A percentile compares a stretch with the other conserved stretches of the same genome.
Conservation (phyloP, 2,113 vertebrate genomes). For the Pipra filicauda region DNA sequence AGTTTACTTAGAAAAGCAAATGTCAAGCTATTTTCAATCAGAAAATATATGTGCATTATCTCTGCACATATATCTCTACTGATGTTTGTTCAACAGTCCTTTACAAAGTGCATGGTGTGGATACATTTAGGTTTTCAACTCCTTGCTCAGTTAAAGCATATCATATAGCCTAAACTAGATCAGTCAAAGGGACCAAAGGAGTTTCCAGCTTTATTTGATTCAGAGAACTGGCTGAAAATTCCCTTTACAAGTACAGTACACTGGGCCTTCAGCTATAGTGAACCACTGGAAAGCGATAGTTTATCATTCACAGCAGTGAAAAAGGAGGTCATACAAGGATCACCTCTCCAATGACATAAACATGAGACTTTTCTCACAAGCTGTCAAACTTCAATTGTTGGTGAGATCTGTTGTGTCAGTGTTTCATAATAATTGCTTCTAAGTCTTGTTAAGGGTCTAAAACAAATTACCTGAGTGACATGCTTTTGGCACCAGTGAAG, state of each 20-base stretch:
- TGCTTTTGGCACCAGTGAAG: constrained; percentile 50
- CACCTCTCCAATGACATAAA: constrained; percentile 63
- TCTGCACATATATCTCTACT: not conserved
- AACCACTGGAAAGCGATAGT: constrained; percentile 7
- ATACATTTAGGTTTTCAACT: not conserved
- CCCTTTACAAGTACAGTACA: not conserved
- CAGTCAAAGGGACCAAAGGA: constrained; percentile 21
- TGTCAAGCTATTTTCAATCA: not conserved
- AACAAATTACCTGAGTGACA: constrained; percentile 65
- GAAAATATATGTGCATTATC: not conserved
- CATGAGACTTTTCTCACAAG: constrained; percentile 63
- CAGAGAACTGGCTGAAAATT: constrained; percentile 27
- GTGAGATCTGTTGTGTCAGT: constrained; percentile 66
- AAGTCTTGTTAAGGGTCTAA: constrained; percentile 64
- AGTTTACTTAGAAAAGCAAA: not conserved
- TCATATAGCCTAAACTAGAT: not conserved
- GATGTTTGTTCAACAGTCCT: not conserved
- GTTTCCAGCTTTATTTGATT: constrained; percentile 33
- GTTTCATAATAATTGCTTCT: constrained; percentile 70
- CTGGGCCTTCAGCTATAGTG: constrained; percentile 30
- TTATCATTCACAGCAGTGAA: constrained; percentile 54
- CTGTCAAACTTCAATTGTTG: constrained; percentile 67
- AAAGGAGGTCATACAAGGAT: constrained; percentile 62
- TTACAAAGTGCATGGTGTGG: not conserved
- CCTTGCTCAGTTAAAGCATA: not conserved